Evolutionary conservation across 2,797 vertebrate genomes (phyloP).

Genomic region (Hybognathus amarus): DNA sequence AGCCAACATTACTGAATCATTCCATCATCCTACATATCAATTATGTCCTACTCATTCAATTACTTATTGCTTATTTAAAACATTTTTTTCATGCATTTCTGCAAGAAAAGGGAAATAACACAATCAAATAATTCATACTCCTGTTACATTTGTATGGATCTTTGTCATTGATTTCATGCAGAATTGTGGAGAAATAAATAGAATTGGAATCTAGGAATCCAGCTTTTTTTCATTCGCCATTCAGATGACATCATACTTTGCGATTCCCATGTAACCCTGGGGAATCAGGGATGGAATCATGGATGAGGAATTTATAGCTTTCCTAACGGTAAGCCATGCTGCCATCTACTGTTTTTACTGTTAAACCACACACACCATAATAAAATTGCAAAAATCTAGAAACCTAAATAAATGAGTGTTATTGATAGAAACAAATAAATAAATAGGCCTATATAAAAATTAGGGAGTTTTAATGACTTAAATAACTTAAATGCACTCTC

Average conservation of each 20-base stretch:
- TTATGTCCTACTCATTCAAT: conserved; percentile 8
- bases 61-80: background rate
- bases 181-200: background rate
- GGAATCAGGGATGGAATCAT: conserved; percentile 1
- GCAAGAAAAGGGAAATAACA: background rate
- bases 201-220: conserved; percentile 3
- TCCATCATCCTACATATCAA: background rate
- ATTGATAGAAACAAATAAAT: background rate
- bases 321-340: conserved; percentile 45
- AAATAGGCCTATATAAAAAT: background rate
- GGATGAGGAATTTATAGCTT: conserved; percentile 14
- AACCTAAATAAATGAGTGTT: background rate
- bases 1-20: conserved; percentile 20
- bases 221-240: conserved; percentile 30
- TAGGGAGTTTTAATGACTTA: background rate
- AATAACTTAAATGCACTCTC: background rate
- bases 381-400: background rate
- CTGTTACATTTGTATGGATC: background rate
- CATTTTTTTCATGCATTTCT: background rate
- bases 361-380: conserved; percentile 21
- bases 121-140: background rate
- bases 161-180: background rate
- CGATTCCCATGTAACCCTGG: conserved; percentile 37
- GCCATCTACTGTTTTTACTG: conserved; percentile 58
- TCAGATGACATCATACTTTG: conserved; percentile 56